These are phyloP conservation scores for Danaus chrysippus DNA, from an alignment of 2,888 invertebrate genomes.

Conservation along the genomic window DNA sequence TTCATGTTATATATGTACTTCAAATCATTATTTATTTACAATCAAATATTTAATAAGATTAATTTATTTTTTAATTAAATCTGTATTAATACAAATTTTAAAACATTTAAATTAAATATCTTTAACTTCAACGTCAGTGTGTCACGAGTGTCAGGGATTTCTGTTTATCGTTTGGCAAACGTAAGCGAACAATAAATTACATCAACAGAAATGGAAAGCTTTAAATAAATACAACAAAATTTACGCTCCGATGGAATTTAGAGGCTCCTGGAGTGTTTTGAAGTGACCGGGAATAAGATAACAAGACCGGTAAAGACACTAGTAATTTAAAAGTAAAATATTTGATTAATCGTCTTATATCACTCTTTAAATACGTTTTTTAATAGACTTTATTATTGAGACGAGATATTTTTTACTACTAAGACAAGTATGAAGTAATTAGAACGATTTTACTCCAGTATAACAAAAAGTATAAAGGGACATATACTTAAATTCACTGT, in stretches of 20 bases:
- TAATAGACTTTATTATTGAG: too few species aligned
- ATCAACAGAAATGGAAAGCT: conserved; percentile 16
- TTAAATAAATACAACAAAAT: conserved; percentile 23
- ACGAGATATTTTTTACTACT: too few species aligned
- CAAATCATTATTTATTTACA: too few species aligned
- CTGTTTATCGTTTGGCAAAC: conserved; percentile 8
- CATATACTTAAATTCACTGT: too few species aligned
- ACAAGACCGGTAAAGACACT: conserved; percentile 9
- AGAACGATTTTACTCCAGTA: too few species aligned
- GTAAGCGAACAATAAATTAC: conserved; percentile 14
- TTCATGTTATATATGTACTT: too few species aligned
- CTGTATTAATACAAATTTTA: too few species aligned
- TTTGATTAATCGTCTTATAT: background rate
- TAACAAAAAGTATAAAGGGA: too few species aligned
- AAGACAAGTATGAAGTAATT: too few species aligned
- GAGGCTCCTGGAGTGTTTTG: conserved; percentile 23
- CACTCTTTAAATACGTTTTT: too few species aligned
- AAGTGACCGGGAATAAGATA: conserved; percentile 20
- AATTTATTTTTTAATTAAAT: too few species aligned
- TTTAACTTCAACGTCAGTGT: background rate
- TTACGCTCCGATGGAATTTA: conserved; percentile 23
- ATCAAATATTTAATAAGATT: too few species aligned
- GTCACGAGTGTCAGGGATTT: conserved; percentile 1
- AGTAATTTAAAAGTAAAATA: background rate
- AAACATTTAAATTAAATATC: background rate